Conservation (phyloP, 2,888 invertebrate genomes). For the Lepidonotus clava region DNA sequence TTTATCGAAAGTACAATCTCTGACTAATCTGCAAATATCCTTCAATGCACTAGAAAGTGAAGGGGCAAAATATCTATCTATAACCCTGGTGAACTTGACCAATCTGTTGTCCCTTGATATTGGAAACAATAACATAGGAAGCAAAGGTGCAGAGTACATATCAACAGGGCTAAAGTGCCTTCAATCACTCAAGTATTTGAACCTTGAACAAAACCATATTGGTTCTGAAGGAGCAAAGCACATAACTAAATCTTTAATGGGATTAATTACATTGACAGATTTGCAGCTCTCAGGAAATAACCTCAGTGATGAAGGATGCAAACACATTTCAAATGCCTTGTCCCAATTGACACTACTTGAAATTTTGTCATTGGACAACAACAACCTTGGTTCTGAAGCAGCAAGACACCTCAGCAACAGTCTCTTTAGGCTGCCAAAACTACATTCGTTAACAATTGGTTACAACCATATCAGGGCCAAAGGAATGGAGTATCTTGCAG, state of each 20-base stretch:
- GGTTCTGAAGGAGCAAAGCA: background rate
- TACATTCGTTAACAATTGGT: background rate
- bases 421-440: background rate
- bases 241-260: too few species aligned
- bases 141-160: background rate
- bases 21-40: background rate
- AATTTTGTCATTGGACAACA: too few species aligned
- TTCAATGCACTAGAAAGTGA: background rate
- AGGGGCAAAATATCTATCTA: background rate
- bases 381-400: too few species aligned
- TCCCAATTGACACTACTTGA: background rate
- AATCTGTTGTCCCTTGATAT: too few species aligned
- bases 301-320: background rate
- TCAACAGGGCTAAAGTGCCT: background rate
- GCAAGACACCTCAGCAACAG: background rate
- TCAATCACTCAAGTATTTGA: background rate
- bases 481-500: background rate
- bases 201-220: background rate
- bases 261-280: too few species aligned
- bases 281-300: too few species aligned
- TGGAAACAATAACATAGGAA: background rate
- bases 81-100: too few species aligned
- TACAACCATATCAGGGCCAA: background rate
- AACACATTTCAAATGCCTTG: background rate
- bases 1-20: background rate